phyloP scores from a whole-genome alignment of 2,888 invertebrate species.

The Strigamia maritima region DNA sequence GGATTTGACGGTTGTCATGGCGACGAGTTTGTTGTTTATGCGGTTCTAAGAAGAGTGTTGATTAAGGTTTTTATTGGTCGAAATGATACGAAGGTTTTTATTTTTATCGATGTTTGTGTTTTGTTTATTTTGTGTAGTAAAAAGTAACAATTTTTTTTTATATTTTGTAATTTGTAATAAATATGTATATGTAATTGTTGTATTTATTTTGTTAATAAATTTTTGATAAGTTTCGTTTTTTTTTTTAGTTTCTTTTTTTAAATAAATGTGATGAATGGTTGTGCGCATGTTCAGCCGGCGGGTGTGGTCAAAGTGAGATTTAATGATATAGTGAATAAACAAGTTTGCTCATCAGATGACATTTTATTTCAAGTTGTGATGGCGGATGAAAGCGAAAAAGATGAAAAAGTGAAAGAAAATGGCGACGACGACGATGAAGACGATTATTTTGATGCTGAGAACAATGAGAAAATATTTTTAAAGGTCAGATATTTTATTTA shows the following conservation, averaged over 20 bases:
- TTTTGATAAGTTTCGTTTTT: not conserved
- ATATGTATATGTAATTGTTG: too few relatives aligned
- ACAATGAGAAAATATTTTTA: not conserved
- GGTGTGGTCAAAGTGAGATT: not conserved
- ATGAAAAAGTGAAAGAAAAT: not conserved
- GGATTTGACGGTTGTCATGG: not conserved
- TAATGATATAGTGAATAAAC: not conserved
- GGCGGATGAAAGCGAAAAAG: not conserved
- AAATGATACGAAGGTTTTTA: not conserved
- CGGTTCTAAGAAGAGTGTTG: not conserved
- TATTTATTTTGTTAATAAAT: too few relatives aligned
- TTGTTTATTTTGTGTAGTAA: too few relatives aligned
- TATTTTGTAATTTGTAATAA: not conserved
- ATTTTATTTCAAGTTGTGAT: not conserved
- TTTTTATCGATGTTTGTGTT: too few relatives aligned
- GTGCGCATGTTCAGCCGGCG: not conserved
- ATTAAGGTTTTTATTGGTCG: too few relatives aligned
- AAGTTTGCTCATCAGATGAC: not conserved
- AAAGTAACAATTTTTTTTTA: too few relatives aligned
- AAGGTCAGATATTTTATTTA: not conserved
- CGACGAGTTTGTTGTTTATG: not conserved
- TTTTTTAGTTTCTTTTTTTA: not conserved
- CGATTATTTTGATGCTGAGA: not conserved
- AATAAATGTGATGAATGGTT: not conserved
- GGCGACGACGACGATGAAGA: not conserved